Evolutionary conservation across 2,888 invertebrate species (phyloP).

Genomic region (Meiosimyza platycephala): DNA sequence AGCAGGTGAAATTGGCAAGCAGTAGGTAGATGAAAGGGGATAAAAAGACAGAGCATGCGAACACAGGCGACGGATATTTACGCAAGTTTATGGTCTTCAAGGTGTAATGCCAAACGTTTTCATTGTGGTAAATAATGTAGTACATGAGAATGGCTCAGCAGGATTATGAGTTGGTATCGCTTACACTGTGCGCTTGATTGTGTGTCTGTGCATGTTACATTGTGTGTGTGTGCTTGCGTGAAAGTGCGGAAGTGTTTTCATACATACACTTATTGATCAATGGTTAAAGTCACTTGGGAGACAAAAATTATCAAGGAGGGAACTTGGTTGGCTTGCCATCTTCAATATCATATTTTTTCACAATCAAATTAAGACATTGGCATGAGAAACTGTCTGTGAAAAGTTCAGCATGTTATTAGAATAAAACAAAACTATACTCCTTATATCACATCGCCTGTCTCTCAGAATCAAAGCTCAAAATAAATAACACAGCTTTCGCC

Average conservation of each 20-base stretch:
- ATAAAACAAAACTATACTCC: no score
- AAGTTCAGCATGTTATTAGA: no score
- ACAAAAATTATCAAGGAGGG: no score
- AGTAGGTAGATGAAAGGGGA: neutral
- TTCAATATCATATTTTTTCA: no score
- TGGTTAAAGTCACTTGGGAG: neutral
- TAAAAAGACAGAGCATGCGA: neutral
- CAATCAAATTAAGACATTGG: no score
- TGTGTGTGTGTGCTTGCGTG: conserved; percentile 8
- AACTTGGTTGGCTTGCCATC: no score
- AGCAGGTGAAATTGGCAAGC: neutral
- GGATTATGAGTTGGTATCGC: neutral
- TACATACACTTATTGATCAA: conserved; percentile 3
- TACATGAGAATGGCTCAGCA: conserved; percentile 11
- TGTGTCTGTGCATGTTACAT: conserved; percentile 5
- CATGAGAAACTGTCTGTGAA: no score
- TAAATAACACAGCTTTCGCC: no score
- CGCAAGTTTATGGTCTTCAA: conserved; percentile 29
- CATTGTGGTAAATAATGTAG: conserved; percentile 31
- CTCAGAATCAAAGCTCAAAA: no score
- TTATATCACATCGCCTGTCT: no score
- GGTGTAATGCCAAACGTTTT: conserved; percentile 32
- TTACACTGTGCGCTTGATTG: neutral
- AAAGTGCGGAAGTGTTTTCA: neutral
- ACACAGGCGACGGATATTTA: conserved; percentile 7